Conservation (phyloP, 1,140 invertebrate species). For the Drosophila ficusphila region DNA sequence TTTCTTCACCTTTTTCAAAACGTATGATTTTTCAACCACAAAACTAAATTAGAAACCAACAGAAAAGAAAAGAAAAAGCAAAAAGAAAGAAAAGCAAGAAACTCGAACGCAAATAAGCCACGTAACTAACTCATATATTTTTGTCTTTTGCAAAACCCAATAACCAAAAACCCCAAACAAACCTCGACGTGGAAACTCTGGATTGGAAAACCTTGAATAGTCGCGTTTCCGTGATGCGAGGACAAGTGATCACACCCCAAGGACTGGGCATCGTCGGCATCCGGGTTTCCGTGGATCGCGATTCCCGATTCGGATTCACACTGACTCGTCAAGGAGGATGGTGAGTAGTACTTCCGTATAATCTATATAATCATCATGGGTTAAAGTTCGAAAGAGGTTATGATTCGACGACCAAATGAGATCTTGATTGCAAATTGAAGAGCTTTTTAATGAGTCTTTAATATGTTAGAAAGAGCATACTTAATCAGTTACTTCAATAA, state of each 20-base stretch:
- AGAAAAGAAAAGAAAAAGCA: conserved; percentile 21
- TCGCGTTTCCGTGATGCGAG: conserved; percentile 98
- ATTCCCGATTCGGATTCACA: conserved; percentile 98
- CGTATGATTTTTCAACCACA: conserved; percentile 44
- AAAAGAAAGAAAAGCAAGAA: conserved; percentile 8
- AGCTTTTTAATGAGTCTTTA: too few relatives aligned
- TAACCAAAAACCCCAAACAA: background rate
- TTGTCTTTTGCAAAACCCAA: conserved; percentile 55
- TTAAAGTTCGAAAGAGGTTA: background rate
- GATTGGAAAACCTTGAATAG: conserved; percentile 86
- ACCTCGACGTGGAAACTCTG: conserved; percentile 9
- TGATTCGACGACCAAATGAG: too few relatives aligned
- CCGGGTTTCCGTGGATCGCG: conserved; percentile 96
- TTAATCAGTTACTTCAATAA: too few relatives aligned
- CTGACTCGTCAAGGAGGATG: conserved; percentile 96
- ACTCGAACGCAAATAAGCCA: conserved; percentile 20
- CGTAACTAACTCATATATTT: conserved; percentile 59
- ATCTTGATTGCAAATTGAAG: too few relatives aligned
- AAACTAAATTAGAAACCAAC: conserved; percentile 37
- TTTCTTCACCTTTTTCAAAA: conserved; percentile 54
- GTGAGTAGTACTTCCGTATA: conserved; percentile 87
- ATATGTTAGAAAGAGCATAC: too few relatives aligned
- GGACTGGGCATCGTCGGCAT: conserved; percentile 98
- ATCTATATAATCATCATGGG: too few relatives aligned
- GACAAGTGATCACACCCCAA: conserved; percentile 96